A percentile compares a stretch with the other conserved stretches of the same genome.
phyloP scores from a whole-genome alignment of 2,888 invertebrate species.

The Pemphredon lugubris region DNA sequence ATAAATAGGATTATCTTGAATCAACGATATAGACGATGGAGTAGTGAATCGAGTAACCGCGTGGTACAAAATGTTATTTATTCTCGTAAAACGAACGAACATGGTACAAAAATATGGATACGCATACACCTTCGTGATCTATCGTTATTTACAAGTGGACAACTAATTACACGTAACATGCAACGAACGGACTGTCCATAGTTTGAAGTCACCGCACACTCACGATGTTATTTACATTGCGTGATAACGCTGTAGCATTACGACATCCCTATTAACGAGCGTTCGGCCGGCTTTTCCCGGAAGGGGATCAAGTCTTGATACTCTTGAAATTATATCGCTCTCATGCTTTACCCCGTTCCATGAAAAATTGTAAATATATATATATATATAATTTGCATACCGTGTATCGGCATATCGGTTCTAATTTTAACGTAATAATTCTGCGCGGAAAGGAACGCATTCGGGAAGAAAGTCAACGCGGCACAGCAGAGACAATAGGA shows the following conservation, averaged over 20 bases:
- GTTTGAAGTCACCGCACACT: not conserved
- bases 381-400: no score
- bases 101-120: constrained; percentile 61
- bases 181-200: constrained; percentile 3
- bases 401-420: no score
- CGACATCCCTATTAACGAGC: not conserved
- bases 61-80: constrained; percentile 51
- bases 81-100: constrained; percentile 48
- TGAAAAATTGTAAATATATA: no score
- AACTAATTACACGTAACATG: constrained; percentile 38
- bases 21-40: not conserved
- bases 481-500: no score
- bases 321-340: no score
- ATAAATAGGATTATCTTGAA: not conserved
- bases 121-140: constrained; percentile 27
- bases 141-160: constrained; percentile 59
- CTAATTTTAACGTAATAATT: no score
- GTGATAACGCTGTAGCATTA: not conserved
- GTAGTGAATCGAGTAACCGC: constrained; percentile 14
- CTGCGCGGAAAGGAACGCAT: no score
- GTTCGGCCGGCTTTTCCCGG: not conserved
- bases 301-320: no score
- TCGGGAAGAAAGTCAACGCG: no score
- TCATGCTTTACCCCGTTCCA: no score
- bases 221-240: constrained; percentile 3